Evolutionary conservation across 2,888 invertebrate species (phyloP).

Genomic region (Calliopum simillimum): DNA sequence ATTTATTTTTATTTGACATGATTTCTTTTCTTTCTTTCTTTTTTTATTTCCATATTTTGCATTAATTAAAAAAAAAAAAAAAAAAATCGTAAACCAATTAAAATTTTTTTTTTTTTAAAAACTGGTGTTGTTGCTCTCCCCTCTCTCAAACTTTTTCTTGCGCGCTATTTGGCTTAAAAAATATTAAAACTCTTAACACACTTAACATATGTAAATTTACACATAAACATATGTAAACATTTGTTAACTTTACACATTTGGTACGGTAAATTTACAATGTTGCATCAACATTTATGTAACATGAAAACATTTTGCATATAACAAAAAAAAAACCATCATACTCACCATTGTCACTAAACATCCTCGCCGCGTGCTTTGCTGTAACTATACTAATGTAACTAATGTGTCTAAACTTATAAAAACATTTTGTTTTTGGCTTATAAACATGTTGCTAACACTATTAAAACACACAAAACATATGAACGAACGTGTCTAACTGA

Average conservation of each 20-base stretch:
- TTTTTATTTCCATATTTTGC: conserved; percentile 51
- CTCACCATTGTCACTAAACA: no score
- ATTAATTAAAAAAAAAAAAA: conserved; percentile 17
- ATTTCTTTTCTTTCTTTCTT: conserved; percentile 59
- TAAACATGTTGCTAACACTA: conserved; percentile 11
- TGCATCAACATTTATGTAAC: no score
- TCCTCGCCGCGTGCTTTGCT: background rate
- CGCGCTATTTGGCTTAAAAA: no score
- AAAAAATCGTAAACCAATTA: conserved; percentile 43
- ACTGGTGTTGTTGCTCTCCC: conserved; percentile 62
- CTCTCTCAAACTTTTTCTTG: no score
- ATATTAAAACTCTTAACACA: conserved; percentile 21
- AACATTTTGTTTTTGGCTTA: conserved; percentile 18
- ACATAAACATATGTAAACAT: no score
- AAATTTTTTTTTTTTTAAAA: no score
- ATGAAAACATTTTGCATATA: no score
- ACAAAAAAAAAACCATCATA: no score
- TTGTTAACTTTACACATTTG: no score
- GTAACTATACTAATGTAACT: conserved; percentile 22
- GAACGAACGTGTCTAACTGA: no score
- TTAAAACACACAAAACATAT: background rate
- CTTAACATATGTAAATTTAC: conserved; percentile 11
- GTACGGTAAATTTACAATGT: no score
- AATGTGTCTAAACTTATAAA: background rate
- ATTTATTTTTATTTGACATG: conserved; percentile 56